phyloP scores from a whole-genome alignment of 1,140 invertebrate species.

The Saxidomus purpurata region DNA sequence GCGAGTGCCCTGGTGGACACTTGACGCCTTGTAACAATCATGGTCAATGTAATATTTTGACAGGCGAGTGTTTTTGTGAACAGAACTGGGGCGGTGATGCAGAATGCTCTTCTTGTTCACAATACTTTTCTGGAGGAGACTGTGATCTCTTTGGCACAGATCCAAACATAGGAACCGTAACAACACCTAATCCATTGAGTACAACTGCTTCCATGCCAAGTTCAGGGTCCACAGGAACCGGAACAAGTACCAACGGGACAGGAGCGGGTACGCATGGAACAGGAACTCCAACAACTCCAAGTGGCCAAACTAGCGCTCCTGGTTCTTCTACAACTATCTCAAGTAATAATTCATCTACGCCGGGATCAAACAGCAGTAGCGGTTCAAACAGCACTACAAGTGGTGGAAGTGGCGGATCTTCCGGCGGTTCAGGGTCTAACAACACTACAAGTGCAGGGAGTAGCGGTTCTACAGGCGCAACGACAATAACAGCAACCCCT shows the following conservation, averaged over 20 bases:
- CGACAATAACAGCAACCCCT: background rate
- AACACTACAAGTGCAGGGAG: background rate
- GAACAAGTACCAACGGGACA: background rate
- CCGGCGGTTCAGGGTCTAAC: background rate
- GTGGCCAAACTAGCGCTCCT: background rate
- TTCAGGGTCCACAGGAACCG: background rate
- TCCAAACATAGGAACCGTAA: conserved; percentile 19
- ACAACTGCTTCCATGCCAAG: background rate
- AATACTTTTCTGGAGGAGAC: conserved; percentile 28
- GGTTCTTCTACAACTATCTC: no score
- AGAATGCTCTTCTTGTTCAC: conserved; percentile 38
- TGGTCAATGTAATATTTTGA: conserved; percentile 50
- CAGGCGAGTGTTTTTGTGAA: conserved; percentile 55
- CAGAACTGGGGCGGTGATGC: conserved; percentile 44
- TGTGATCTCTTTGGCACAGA: conserved; percentile 47
- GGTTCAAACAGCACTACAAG: background rate
- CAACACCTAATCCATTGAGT: conserved; percentile 8
- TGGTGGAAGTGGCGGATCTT: background rate
- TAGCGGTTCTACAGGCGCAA: background rate
- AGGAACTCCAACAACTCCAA: background rate
- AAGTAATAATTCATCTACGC: background rate
- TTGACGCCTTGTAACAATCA: conserved; percentile 39
- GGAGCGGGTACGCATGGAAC: background rate
- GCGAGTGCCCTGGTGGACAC: conserved; percentile 61
- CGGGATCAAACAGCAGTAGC: background rate